Evolutionary conservation across 2,797 vertebrate species (phyloP).

Genomic region (Glyptemys insculpta): DNA sequence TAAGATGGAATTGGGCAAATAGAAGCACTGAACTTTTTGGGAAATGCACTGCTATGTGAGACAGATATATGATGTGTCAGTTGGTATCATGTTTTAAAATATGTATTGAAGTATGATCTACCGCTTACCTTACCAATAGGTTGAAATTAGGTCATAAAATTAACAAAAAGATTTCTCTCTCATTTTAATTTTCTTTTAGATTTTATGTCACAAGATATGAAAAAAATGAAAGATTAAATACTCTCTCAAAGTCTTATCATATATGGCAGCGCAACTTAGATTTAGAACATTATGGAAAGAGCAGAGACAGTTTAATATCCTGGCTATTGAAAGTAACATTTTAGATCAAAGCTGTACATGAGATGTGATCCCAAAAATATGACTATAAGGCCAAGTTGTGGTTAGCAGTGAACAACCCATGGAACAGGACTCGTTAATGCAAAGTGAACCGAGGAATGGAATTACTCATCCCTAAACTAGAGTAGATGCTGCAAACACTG

Average conservation of each 20-base stretch:
- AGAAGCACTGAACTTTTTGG: not conserved
- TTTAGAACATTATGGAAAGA: not conserved
- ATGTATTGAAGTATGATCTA: not conserved
- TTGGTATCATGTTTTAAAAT: not conserved
- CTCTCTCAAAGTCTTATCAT: not conserved
- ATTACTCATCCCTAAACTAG: not conserved
- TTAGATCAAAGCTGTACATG: accelerated
- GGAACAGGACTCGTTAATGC: not conserved
- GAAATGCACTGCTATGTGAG: not conserved
- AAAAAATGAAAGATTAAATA: not conserved
- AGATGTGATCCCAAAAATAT: not conserved
- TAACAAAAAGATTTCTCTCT: not conserved
- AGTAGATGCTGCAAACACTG: not conserved
- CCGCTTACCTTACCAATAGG: not conserved
- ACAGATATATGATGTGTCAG: not conserved
- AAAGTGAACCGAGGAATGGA: not conserved
- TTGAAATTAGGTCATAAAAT: not conserved
- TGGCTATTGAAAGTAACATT: not conserved
- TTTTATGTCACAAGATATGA: not conserved
- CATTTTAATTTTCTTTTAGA: not conserved
- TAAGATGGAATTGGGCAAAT: not conserved
- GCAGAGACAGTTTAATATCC: not conserved
- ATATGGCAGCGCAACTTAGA: not conserved
- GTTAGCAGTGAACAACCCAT: not conserved
- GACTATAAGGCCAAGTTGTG: not conserved